phyloP scores from a whole-genome alignment of 2,113 vertebrate species.

The Chloebia gouldiae region DNA sequence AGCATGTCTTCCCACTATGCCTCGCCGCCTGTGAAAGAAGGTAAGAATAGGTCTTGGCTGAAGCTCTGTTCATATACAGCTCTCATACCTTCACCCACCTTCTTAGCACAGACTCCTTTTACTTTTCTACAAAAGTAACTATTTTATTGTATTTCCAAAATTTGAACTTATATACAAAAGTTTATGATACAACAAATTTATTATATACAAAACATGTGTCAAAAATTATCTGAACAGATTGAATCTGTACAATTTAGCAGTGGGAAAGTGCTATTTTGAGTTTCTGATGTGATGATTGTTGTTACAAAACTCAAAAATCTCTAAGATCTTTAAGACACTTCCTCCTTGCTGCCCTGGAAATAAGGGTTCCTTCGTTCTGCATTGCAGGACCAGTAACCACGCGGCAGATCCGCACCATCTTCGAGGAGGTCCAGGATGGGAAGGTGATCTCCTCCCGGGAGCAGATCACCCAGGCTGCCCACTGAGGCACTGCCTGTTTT shows the following conservation, averaged over 20 bases:
- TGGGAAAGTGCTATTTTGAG: not conserved
- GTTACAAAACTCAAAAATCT: not conserved
- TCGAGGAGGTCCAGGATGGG: slow-evolving; percentile 75
- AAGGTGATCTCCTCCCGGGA: slow-evolving; percentile 72
- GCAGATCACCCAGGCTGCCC: slow-evolving; percentile 68
- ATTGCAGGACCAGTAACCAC: slow-evolving; percentile 37
- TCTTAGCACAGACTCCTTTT: not conserved
- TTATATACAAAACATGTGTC: fast-evolving
- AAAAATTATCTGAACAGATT: not conserved
- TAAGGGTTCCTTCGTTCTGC: not conserved
- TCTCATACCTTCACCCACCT: not conserved
- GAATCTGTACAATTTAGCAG: not conserved
- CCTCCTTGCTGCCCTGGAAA: not conserved
- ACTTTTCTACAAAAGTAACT: not conserved
- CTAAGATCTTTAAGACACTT: not conserved
- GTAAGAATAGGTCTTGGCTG: slow-evolving; percentile 23
- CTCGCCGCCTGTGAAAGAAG: slow-evolving; percentile 35
- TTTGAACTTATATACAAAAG: not conserved
- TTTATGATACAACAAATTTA: not conserved
- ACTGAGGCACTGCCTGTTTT: not conserved
- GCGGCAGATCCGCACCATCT: slow-evolving; percentile 69
- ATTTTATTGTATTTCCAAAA: not conserved
- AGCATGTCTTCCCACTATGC: slow-evolving; percentile 70
- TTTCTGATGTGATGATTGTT: not conserved
- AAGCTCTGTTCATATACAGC: not conserved